These are phyloP conservation scores for Strix uralensis DNA, from an alignment of 2,113 vertebrate genomes.

Conservation along the genomic window DNA sequence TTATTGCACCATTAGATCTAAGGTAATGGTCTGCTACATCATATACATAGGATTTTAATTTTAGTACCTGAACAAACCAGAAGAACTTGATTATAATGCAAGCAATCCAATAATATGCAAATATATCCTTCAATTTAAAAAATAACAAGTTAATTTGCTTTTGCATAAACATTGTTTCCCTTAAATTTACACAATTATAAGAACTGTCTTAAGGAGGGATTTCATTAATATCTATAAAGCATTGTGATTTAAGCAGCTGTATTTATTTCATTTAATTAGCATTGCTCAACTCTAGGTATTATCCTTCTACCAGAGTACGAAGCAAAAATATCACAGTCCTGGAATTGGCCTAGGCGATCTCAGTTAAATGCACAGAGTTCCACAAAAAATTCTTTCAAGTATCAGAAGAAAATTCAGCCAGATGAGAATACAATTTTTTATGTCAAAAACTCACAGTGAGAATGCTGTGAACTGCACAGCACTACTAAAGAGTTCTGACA, in stretches of 20 bases:
- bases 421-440: background rate
- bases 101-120: background rate
- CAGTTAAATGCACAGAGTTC: background rate
- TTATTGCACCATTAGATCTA: background rate
- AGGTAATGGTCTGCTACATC: background rate
- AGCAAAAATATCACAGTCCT: background rate
- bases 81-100: background rate
- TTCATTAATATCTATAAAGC: background rate
- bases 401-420: background rate
- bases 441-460: slow-evolving; percentile 25
- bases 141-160: background rate
- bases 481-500: slow-evolving; percentile 53
- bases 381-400: background rate
- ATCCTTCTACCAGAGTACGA: background rate
- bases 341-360: background rate
- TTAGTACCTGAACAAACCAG: background rate
- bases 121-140: background rate
- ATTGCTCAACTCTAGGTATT: background rate
- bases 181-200: background rate
- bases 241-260: background rate
- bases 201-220: background rate
- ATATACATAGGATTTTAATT: background rate
- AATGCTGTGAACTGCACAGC: background rate
- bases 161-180: background rate
- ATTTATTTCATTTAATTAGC: background rate